These are phyloP conservation scores for Crypturellus undulatus DNA, from an alignment of 2,113 vertebrate species.

Conservation along the genomic window DNA sequence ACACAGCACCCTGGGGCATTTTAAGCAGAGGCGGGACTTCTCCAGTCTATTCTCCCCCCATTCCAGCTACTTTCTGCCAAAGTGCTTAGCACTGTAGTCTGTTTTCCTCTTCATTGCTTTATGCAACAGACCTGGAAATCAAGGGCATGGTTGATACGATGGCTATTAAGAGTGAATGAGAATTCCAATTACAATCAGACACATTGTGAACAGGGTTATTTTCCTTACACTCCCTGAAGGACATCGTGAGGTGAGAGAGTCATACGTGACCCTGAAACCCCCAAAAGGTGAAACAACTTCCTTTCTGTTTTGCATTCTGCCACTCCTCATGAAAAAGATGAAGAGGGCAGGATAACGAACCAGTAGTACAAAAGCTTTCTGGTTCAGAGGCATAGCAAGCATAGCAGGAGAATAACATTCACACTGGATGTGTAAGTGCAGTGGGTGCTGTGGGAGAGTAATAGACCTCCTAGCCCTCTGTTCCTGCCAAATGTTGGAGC, in stretches of 20 bases:
- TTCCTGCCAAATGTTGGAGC: not conserved
- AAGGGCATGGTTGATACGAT: constrained; percentile 63
- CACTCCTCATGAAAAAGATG: not conserved
- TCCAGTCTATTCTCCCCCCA: not conserved
- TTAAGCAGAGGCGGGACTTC: not conserved
- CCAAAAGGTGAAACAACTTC: not conserved
- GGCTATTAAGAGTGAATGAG: constrained; percentile 71
- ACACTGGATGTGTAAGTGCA: not conserved
- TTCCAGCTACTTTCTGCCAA: not conserved
- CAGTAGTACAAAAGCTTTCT: not conserved
- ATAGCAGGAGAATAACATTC: not conserved
- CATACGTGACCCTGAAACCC: not conserved
- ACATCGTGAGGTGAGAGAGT: constrained; percentile 28
- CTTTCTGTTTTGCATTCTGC: not conserved
- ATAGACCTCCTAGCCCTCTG: not conserved
- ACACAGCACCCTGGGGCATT: not conserved
- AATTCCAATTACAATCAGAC: constrained; percentile 73
- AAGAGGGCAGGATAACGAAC: not conserved
- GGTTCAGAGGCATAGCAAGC: rapidly evolving
- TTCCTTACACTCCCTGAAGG: constrained; percentile 59
- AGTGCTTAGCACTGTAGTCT: not conserved
- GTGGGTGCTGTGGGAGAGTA: not conserved
- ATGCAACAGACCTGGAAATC: not conserved
- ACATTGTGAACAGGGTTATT: constrained; percentile 65
- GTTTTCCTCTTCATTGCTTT: constrained; percentile 11